Evolutionary conservation across 1,140 invertebrate species (phyloP), one percentile per base, ranked within the genome.

Genomic region (Thrips palmi): DNA sequence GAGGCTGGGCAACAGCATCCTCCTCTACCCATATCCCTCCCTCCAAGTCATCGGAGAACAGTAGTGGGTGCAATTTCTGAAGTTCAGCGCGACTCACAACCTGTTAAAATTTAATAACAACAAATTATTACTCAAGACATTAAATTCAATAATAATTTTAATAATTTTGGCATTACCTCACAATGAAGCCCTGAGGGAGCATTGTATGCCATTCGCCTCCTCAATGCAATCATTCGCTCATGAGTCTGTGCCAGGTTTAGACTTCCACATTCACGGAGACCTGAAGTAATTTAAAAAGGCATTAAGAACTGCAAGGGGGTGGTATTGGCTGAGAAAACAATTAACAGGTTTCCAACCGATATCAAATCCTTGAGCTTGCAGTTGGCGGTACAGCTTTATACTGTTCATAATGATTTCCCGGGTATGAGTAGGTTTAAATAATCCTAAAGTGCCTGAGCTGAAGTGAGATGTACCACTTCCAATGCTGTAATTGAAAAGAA

Each of bases 11-110:
- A 29, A 72, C 66, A 22, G 72, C 70, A 65, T 85, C 81, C 45
- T 71, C 70, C 11, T 77, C 75, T 4, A 82, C 66, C 67, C 71
- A 83, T 24, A 83, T 57, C 8, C 63, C 80, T 35, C 77, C 77
- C 54, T 71, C 62, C 8, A 83, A 45, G 54, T 81, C 76, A 48
- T 76, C 68, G 2, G 64, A 62, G 41, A 62, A 58, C 22, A 84
- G 46, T 48, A 70, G 63, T 5, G 76, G 74, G 62, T 73, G 69
- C 28, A 65, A 37, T 40, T 49, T 49, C 40, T 60, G 55, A 12
- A 70, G 36, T 37, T 65, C 56, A 32, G 54, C 46, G 46, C 43
- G 56, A 1, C 50, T 45, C 15, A 62, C 43, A 22, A 62, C 41
- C 60, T 62, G n/a, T n/a, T n/a, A 31, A 7, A 5, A 31, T 12